Conservation (phyloP, 2,797 vertebrate species). For the Molossus molossus region DNA sequence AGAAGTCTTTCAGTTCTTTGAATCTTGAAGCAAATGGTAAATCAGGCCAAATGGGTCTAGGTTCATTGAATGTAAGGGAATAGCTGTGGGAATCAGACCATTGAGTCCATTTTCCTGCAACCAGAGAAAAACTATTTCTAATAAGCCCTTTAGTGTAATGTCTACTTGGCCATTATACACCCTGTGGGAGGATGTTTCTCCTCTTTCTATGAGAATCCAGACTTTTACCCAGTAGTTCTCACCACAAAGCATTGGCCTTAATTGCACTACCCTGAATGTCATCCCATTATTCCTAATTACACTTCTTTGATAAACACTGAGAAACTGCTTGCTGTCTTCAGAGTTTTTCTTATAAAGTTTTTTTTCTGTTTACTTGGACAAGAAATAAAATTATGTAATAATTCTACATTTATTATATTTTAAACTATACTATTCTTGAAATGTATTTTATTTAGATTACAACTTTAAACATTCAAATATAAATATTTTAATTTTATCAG, state of each 20-base stretch:
- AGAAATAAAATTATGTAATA: neutral
- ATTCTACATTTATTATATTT: neutral
- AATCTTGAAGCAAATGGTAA: slow-evolving; percentile 48
- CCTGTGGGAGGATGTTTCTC: slow-evolving; percentile 52
- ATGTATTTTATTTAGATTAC: neutral
- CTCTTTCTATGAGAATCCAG: slow-evolving; percentile 14
- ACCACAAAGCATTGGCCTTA: slow-evolving; percentile 44
- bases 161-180: slow-evolving; percentile 36
- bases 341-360: neutral
- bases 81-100: slow-evolving; percentile 57
- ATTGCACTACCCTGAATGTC: slow-evolving; percentile 56
- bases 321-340: neutral
- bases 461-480: neutral
- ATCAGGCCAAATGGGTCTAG: slow-evolving; percentile 1
- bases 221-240: slow-evolving; percentile 24
- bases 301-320: slow-evolving; percentile 11
- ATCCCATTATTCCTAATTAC: slow-evolving; percentile 67
- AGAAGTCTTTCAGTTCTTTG: slow-evolving; percentile 50
- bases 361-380: neutral
- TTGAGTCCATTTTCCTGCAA: slow-evolving; percentile 59
- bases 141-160: slow-evolving; percentile 9
- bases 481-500: neutral
- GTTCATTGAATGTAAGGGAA: slow-evolving; percentile 50
- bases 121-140: slow-evolving; percentile 60
- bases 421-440: neutral